Base-by-base conservation (phyloP, 1,140 invertebrate species). In the Venustaconcha ellipsiformis region DNA sequence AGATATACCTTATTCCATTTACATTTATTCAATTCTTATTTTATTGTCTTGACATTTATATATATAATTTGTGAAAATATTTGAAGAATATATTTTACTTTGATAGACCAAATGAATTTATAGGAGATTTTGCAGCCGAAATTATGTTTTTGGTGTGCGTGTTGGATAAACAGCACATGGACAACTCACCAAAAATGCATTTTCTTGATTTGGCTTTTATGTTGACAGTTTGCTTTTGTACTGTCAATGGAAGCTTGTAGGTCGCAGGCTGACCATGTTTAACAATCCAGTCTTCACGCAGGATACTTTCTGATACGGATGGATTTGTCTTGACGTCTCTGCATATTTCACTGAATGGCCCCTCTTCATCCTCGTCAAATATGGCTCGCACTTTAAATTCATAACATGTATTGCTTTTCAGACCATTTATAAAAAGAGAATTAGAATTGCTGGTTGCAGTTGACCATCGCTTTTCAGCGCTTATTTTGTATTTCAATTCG, bases 161-260 rank as follows among this genome's bases (percentile, higher is more conserved):
- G 2, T 71, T 60, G 17, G 11, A 5, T 8, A 60, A 59, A 30
- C 5, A 26, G 15, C 5, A 62, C 14, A 26, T 48, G 18, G n/a
- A 60, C 0, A 18, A 18, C 70, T 66, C 67, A 75, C 78, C 78
- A 57, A 79, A n/a, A 48, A 68, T 58, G 56, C 67, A 63, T 67
- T 72, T 71, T 62, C 66, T 75, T 48, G 73, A 68, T 69, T 72
- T 75, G 18, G 62, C 59, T 20, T 14, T 55, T 18, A 3, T 30
- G 57, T 79, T 75, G 59, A 72, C 67, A 30, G 73, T 48, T 23
- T 17, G 20, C 64, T 23, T 57, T 0, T 17, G 6, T 63, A 72
- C 72, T 57, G 30, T 26, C 20, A 70, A 48, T 1, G 68, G 1
- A n/a, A 79, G 30, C 14, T 57, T 65, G 56, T 73, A 74, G 4